Evolutionary conservation across 2,113 vertebrate species (phyloP), one percentile per base, ranked within the genome.

Genomic region (Trogon melanurus): DNA sequence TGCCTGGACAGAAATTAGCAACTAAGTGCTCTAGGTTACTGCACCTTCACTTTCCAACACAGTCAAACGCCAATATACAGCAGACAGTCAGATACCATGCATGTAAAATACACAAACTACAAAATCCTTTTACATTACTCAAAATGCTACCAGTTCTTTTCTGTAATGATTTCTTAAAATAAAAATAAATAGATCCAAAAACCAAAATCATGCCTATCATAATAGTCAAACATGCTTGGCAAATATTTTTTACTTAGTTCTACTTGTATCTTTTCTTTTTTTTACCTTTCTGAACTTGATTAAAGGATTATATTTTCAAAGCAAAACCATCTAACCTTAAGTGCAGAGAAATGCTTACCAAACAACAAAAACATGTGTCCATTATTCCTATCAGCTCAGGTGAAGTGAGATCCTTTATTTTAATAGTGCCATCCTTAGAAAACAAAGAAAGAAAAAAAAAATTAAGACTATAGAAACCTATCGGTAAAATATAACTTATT

Each of bases 281-380:
- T 65, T 29, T 13, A 16, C 13, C 41, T 41, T 41, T 41, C 41
- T 41, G 34, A 51, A 62, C 30, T 51, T 2, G 5, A 60, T 83
- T 57, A 74, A 86, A 32, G 3, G 10, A 80, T 30, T 79, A 5
- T 11, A 54, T 66, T 96, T 94, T 95, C 30, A 89, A 95, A 88
- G 73, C 16, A 94, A 91, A 27, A 45, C 5, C 48, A 80, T n/a
- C 13, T 25, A 85, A 67, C 10, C 4, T 67, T 84, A 95, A 94
- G 57, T 76, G 48, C 9, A 73, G 19, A 71, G 36, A 94, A 91
- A 94, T 65, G 93, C 98, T 98, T 97, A 99, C 99, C 99, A 99
- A 98, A 97, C 99, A 99, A 97, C 99, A 99, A 97, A 99, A 99
- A 97, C 99, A 99, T 0, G 99, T 99, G 97, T 99, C 99, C 97